These are phyloP conservation scores for Zelostemma sp. DNA, from an alignment of 1,140 invertebrate genomes.

Conservation along the genomic window DNA sequence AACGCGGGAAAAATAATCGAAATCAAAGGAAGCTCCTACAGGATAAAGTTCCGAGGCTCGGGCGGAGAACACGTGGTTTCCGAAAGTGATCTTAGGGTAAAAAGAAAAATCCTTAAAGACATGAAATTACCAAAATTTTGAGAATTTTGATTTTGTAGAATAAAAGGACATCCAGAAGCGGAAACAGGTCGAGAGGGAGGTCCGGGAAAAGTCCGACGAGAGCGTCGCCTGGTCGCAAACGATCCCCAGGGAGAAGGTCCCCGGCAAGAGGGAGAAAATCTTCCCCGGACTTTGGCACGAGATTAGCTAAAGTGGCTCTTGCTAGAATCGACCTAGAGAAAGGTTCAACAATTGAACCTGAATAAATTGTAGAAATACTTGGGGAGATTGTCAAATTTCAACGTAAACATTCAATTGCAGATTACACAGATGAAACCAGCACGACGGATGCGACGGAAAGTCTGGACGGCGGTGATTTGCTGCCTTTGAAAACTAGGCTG, in stretches of 20 bases:
- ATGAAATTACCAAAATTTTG: no score
- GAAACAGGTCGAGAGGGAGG: conserved; percentile 38
- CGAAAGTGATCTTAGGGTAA: conserved; percentile 56
- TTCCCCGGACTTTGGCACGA: conserved; percentile 44
- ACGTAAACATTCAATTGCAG: conserved; percentile 13
- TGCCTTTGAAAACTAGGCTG: conserved; percentile 52
- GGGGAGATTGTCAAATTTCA: background rate
- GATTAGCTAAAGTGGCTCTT: conserved; percentile 52
- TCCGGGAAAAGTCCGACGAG: conserved; percentile 51
- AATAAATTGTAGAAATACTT: conserved; percentile 2
- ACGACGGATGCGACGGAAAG: conserved; percentile 38
- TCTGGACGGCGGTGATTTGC: conserved; percentile 38
- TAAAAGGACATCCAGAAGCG: conserved; percentile 52
- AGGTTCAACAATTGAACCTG: conserved; percentile 27
- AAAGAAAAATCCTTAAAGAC: no score
- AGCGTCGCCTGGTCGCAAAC: conserved; percentile 48
- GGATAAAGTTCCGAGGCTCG: conserved; percentile 47
- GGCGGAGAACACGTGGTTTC: conserved; percentile 49
- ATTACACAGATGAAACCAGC: conserved; percentile 43
- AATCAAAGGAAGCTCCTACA: conserved; percentile 51
- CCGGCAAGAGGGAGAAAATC: conserved; percentile 45
- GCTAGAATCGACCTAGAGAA: conserved; percentile 48
- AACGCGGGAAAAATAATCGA: conserved; percentile 52
- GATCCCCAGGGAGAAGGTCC: conserved; percentile 49
- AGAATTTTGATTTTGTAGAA: conserved; percentile 27